Conservation (phyloP, 2,888 invertebrate genomes). For the Sepioteuthis lessoniana region DNA sequence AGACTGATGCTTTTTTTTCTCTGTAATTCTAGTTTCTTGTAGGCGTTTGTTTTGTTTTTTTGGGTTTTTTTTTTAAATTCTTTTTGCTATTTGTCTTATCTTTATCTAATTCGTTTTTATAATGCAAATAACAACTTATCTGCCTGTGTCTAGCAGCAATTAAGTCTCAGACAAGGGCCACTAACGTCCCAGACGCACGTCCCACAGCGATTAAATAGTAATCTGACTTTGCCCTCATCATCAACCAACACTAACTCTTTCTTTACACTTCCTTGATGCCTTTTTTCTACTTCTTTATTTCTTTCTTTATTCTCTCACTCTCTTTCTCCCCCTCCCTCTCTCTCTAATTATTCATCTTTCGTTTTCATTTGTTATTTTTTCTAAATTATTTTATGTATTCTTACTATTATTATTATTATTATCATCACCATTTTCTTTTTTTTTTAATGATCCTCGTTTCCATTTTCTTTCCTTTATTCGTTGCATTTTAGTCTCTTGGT, state of each 20-base stretch:
- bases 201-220: neutral
- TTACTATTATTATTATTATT: neutral
- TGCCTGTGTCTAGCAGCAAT: conserved; percentile 10
- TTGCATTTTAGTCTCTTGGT: no score
- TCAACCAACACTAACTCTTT: neutral
- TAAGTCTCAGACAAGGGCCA: neutral
- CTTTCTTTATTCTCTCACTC: neutral
- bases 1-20: neutral
- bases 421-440: no score
- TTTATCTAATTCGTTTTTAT: neutral
- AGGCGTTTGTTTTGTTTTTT: neutral
- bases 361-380: neutral
- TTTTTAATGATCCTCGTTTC: no score
- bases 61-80: neutral
- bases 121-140: neutral
- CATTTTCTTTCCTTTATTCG: no score
- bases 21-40: neutral
- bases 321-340: neutral
- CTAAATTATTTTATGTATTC: neutral
- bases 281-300: neutral
- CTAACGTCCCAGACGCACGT: neutral
- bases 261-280: neutral
- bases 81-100: neutral
- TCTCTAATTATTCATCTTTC: neutral
- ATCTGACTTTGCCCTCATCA: neutral